Conservation (phyloP, 2,888 invertebrate genomes). For the Macrosoma leucophasiata region DNA sequence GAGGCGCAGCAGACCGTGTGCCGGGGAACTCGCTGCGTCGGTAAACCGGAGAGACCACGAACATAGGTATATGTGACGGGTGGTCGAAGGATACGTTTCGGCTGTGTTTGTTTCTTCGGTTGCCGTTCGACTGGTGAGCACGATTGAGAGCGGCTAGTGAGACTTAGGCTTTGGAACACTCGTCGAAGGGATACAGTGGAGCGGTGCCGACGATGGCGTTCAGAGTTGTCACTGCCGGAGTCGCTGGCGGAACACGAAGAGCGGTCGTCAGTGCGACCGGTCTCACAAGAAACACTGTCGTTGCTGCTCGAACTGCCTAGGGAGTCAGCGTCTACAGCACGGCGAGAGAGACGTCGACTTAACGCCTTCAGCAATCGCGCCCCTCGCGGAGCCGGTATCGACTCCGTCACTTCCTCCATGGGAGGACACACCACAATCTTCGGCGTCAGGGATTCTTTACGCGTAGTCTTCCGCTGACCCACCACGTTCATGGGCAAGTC, state of each 20-base stretch:
- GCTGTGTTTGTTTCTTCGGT: slow-evolving; percentile 77
- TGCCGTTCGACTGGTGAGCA: slow-evolving; percentile 71
- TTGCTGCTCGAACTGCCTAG: slow-evolving; percentile 64
- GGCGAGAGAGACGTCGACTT: slow-evolving; percentile 77
- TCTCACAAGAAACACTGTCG: slow-evolving; percentile 59
- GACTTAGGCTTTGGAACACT: slow-evolving; percentile 81
- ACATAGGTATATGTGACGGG: slow-evolving; percentile 89
- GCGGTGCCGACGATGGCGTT: slow-evolving; percentile 62
- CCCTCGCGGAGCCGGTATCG: slow-evolving; percentile 74
- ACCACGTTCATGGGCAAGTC: slow-evolving; percentile 46
- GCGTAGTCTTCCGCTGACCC: slow-evolving; percentile 36
- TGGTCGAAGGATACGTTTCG: slow-evolving; percentile 84
- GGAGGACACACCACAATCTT: slow-evolving; percentile 70
- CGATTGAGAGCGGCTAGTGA: slow-evolving; percentile 79
- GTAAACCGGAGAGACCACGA: slow-evolving; percentile 86
- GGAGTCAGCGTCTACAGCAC: slow-evolving; percentile 60
- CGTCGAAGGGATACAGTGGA: slow-evolving; percentile 81
- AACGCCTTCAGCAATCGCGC: slow-evolving; percentile 80
- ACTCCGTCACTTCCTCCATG: slow-evolving; percentile 71
- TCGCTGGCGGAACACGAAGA: slow-evolving; percentile 78
- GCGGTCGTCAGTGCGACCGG: slow-evolving; percentile 51
- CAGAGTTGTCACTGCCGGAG: slow-evolving; percentile 78
- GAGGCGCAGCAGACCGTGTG: slow-evolving; percentile 54
- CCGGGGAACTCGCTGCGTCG: slow-evolving; percentile 86
- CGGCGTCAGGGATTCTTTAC: slow-evolving; percentile 54